Conservation (phyloP, 2,113 vertebrate species). For the Xenopus borealis region DNA sequence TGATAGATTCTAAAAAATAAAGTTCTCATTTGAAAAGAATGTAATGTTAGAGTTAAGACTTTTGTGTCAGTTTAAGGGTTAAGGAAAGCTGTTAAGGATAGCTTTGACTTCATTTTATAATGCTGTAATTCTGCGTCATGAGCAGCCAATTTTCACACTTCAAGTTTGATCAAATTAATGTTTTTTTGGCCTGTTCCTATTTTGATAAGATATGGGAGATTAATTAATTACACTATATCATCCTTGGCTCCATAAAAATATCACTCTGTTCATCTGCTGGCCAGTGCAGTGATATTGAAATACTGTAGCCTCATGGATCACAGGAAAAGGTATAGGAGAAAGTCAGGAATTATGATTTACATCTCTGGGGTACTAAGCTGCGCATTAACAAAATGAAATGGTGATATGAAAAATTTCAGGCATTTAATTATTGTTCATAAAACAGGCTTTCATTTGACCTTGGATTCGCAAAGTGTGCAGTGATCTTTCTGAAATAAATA, state of each 20-base stretch:
- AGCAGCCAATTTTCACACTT: conserved; percentile 41
- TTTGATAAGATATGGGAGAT: conserved; percentile 36
- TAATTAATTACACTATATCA: conserved; percentile 44
- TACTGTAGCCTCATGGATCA: conserved; percentile 13
- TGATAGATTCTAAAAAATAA: too few relatives aligned
- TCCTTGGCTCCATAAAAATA: conserved; percentile 26
- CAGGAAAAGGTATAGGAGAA: background rate
- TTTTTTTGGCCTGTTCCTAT: conserved; percentile 33
- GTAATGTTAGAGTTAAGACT: too few relatives aligned
- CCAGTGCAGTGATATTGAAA: conserved; percentile 2
- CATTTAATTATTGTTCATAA: conserved; percentile 6
- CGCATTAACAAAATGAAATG: conserved; percentile 16
- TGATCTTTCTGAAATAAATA: background rate
- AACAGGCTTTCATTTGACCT: background rate
- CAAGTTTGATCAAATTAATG: conserved; percentile 42
- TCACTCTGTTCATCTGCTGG: conserved; percentile 8
- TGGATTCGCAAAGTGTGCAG: background rate
- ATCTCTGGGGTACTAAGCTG: background rate
- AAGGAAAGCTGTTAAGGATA: too few relatives aligned
- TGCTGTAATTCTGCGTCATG: conserved; percentile 33
- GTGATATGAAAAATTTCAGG: conserved; percentile 1
- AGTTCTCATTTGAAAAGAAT: too few relatives aligned
- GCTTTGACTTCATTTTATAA: conserved; percentile 2
- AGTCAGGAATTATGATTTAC: conserved; percentile 16
- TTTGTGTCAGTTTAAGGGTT: too few relatives aligned